Conservation (phyloP, 2,888 invertebrate species). For the Erebia aethiops region DNA sequence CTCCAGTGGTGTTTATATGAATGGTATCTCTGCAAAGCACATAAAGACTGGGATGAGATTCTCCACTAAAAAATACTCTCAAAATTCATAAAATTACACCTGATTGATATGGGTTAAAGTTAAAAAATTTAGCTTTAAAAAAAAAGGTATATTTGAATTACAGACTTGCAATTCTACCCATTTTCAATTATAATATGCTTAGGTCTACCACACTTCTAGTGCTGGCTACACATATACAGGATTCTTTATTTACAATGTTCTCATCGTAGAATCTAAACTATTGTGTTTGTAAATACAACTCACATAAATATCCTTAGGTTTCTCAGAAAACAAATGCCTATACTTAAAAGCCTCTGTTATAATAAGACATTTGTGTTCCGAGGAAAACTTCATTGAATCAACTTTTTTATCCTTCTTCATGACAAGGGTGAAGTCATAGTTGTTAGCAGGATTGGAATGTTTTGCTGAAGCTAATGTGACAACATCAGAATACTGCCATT, state of each 20-base stretch:
- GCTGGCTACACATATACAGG: no score
- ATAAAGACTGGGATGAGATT: no score
- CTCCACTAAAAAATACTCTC: no score
- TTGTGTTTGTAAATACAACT: conserved; percentile 49
- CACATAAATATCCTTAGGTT: conserved; percentile 90
- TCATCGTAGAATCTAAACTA: no score
- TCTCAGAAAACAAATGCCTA: conserved; percentile 90
- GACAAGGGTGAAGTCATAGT: conserved; percentile 90
- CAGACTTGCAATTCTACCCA: no score
- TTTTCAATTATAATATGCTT: no score
- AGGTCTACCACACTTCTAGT: no score
- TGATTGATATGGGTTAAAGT: no score
- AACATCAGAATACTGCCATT: conserved; percentile 93
- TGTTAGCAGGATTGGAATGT: conserved; percentile 77
- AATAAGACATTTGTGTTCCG: conserved; percentile 96
- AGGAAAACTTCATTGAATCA: conserved; percentile 98
- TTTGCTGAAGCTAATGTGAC: conserved; percentile 86
- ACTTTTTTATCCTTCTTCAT: conserved; percentile 95
- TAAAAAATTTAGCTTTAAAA: no score
- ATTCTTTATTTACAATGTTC: no score
- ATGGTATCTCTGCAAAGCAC: conserved; percentile 86
- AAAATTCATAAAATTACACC: no score
- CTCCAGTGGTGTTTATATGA: conserved; percentile 99
- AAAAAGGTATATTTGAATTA: no score
- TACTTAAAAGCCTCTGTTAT: conserved; percentile 95